Base-by-base conservation (phyloP, 2,797 vertebrate genomes). In the Muscicapa comitata region DNA sequence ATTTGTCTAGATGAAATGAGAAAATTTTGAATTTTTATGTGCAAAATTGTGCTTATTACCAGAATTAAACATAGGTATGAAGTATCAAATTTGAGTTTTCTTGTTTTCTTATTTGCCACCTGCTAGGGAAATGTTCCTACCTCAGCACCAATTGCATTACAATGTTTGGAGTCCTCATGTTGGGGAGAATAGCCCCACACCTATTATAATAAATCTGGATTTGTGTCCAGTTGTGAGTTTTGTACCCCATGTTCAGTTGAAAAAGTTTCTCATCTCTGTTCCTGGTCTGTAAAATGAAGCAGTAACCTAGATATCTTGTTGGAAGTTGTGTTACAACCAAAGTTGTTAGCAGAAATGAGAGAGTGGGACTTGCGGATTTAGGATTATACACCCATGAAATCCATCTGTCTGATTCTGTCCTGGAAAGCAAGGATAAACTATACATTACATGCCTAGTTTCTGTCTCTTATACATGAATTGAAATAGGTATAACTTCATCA, bases 371-470 rank as follows among this genome's bases (percentile, higher is more conserved):
- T 16, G 19, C 8, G 19, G 29, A 4, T 61, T 5, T 37, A 28
- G 13, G 5, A 33, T 48, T 71, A 43, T 11, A 48, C 3, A 50
- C 5, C 8, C 0, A 0, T 14, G 16, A 80, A 29, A 48, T 61
- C 21, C 7, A 48, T 65, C 17, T 45, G 45, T 38, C 48, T 67
- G 50, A 38, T 14, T 82, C 19, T 47, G 8, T 31, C 14, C n/a
- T 33, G 25, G 28, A 45, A 83, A 84, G 28, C 23, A 47, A 43
- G 12, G 29, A 57, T 28, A 43, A 85, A n/a, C 18, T 42, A 17
- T 6, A 10, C 4, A 20, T 29, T 50, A 61, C 4, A 7, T 13
- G 5, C 9, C 10, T 38, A 9, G 3, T 67, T 70, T 68, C 78
- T 80, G 33, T 48, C 15, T 66, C 11, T 81, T 35, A 20, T 4